A percentile compares a stretch with the other conserved stretches of the same genome.
Evolutionary conservation across 2,797 vertebrate genomes (phyloP).

Genomic region (Valencia hispanica): DNA sequence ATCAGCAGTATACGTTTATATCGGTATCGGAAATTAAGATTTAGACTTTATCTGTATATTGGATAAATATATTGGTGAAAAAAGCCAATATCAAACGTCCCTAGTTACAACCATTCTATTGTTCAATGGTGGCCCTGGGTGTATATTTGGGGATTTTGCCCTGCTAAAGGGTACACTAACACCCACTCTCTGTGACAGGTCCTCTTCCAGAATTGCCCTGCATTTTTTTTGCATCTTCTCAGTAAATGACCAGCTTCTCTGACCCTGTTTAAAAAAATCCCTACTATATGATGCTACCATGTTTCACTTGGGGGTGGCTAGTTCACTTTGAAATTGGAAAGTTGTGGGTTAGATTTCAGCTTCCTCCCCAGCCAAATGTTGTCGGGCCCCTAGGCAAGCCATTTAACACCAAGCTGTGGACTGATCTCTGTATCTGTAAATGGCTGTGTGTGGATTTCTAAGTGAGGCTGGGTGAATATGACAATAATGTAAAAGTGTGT

Average conservation of each 20-base stretch:
- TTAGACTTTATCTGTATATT: no score
- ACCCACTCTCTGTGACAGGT: no score
- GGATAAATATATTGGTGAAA: no score
- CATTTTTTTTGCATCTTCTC: not conserved
- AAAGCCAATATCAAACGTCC: no score
- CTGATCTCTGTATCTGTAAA: not conserved
- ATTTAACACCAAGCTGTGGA: not conserved
- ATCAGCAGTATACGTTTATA: no score
- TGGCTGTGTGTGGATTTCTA: not conserved
- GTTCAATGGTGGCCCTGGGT: no score
- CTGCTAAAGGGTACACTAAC: no score
- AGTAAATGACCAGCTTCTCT: not conserved
- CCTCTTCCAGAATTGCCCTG: not conserved
- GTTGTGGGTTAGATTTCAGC: not conserved
- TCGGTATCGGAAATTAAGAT: no score
- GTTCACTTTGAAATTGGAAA: not conserved
- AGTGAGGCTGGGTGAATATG: not conserved
- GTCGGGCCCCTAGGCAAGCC: not conserved
- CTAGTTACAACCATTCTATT: no score
- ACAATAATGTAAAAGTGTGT: not conserved
- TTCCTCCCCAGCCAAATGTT: not conserved
- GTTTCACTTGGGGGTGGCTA: not conserved
- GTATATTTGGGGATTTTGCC: no score
- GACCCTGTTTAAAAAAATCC: not conserved
- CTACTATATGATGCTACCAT: not conserved